phyloP scores from a whole-genome alignment of 2,888 invertebrate genomes.

The Phania funesta region DNA sequence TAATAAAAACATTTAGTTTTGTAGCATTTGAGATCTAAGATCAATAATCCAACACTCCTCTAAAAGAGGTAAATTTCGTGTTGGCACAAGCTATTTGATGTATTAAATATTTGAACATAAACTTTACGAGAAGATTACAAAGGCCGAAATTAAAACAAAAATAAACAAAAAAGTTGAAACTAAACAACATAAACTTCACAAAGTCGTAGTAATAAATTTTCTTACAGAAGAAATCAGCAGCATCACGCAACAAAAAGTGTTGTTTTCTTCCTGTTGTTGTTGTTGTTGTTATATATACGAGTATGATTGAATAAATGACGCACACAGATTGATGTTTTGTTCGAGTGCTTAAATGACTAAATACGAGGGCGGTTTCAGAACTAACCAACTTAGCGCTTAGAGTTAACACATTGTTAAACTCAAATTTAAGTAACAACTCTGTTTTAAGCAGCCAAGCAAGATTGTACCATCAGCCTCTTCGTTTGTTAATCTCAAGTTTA shows the following conservation, averaged over 20 bases:
- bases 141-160: background rate
- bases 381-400: too few relatives aligned
- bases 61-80: too few relatives aligned
- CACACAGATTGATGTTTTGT: background rate
- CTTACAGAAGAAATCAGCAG: background rate
- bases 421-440: too few relatives aligned
- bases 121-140: background rate
- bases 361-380: background rate
- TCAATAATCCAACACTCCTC: background rate
- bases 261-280: background rate
- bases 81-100: background rate
- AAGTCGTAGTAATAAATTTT: background rate
- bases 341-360: background rate
- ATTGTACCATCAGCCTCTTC: too few relatives aligned
- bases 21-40: too few relatives aligned
- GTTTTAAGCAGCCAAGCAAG: too few relatives aligned
- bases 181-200: background rate
- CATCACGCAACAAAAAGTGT: background rate
- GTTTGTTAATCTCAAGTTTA: too few relatives aligned
- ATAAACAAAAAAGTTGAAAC: background rate
- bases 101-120: background rate
- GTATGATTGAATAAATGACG: background rate
- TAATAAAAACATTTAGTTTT: too few relatives aligned
- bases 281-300: background rate
- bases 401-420: too few relatives aligned